Base-by-base conservation (phyloP, 2,888 invertebrate genomes). In the Spisula subtruncata region DNA sequence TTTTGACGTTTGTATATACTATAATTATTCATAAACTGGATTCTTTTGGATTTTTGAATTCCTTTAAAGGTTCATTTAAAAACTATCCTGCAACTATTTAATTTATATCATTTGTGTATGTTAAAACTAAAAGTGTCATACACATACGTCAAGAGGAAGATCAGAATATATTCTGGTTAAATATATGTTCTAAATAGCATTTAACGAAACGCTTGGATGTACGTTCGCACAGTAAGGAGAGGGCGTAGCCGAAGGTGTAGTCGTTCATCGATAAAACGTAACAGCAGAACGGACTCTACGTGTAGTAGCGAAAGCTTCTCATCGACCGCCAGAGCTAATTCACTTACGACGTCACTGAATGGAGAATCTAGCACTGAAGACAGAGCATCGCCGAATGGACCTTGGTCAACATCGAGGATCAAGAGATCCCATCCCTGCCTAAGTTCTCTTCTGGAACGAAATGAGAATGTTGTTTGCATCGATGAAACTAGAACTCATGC, bases 151-250 rank as follows among this genome's bases (percentile, higher is more conserved):
- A n/a, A n/a, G n/a, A n/a, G n/a, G n/a, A n/a, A n/a, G n/a, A n/a
- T n/a, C n/a, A n/a, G n/a, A n/a, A n/a, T n/a, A n/a, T n/a, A n/a
- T n/a, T n/a, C n/a, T n/a, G n/a, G n/a, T n/a, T n/a, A n/a, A n/a
- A n/a, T n/a, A n/a, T n/a, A n/a, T n/a, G n/a, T n/a, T n/a, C n/a
- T n/a, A n/a, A n/a, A n/a, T n/a, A n/a, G n/a, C n/a, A n/a, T n/a
- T n/a, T n/a, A n/a, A n/a, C n/a, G n/a, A n/a, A n/a, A n/a, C n/a
- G n/a, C n/a, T n/a, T n/a, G 41, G 20, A 83, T 83, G 83, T 83
- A 66, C 66, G 83, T 83, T 20, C 32, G 83, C 2, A 83, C 83
- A n/a, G 41, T 83, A 8, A 25, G 83, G 20, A 83, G 60, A n/a
- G 83, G 83, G 18, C 83, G 83, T 2, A 41, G 83, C 12, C 14